Evolutionary conservation across 2,888 invertebrate genomes (phyloP).

Genomic region (Clistopyga incitator): DNA sequence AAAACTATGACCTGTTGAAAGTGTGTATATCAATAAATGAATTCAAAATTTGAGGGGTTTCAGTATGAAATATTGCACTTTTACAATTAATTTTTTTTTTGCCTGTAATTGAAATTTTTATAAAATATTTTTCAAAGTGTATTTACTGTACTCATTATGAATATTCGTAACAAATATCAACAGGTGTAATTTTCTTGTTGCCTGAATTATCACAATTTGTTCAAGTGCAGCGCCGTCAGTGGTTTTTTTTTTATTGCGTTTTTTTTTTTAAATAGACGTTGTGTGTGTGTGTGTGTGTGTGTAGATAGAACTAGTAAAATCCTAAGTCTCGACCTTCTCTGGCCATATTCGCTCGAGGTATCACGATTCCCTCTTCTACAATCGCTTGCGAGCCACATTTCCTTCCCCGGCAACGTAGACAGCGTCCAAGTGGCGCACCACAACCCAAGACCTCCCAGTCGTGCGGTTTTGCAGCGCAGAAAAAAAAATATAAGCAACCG

Average conservation of each 20-base stretch:
- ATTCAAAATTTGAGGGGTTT: no score
- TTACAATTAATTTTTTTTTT: no score
- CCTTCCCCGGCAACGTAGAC: constrained; percentile 26
- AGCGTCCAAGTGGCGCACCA: not conserved
- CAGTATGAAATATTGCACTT: no score
- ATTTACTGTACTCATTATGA: no score
- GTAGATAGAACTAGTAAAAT: not conserved
- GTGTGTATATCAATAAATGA: no score
- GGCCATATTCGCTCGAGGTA: not conserved
- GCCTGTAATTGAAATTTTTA: no score
- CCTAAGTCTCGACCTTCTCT: not conserved
- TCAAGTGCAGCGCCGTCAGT: not conserved
- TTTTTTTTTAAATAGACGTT: not conserved
- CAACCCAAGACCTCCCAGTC: not conserved
- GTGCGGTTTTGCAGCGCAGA: not conserved
- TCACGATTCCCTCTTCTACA: not conserved
- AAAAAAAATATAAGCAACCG: not conserved
- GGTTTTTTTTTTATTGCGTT: not conserved
- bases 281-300: not conserved
- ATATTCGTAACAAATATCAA: no score
- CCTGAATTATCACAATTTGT: no score
- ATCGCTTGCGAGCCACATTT: not conserved
- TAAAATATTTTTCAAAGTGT: no score
- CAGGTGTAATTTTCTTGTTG: no score
- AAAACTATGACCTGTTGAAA: no score